Evolutionary conservation across 2,113 vertebrate genomes (phyloP).

Genomic region (Antennarius striatus): DNA sequence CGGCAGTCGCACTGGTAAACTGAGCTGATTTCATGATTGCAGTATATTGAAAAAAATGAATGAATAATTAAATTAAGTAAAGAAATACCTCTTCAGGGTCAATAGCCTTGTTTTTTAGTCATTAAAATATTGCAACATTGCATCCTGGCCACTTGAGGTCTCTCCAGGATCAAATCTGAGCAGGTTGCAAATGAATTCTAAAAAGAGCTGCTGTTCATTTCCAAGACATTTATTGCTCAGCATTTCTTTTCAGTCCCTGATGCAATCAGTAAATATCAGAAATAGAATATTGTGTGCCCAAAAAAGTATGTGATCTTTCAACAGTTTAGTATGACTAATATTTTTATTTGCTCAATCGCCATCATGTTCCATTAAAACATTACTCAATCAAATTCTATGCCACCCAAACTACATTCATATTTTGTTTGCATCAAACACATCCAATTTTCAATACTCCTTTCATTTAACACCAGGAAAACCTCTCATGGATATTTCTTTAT

Average conservation of each 20-base stretch:
- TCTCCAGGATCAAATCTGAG: neutral
- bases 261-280: no score
- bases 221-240: no score
- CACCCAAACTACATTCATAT: neutral
- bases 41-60: no score
- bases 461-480: no score
- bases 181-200: neutral
- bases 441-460: neutral
- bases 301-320: neutral
- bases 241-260: no score
- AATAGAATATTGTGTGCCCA: no score
- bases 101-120: neutral
- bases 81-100: neutral
- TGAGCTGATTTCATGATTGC: neutral
- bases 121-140: neutral
- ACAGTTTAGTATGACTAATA: neutral
- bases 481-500: neutral
- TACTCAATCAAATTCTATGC: neutral
- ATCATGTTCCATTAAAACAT: neutral
- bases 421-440: neutral
- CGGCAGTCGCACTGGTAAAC: neutral
- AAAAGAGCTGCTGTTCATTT: no score
- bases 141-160: slow-evolving; percentile 8
- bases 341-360: slow-evolving; percentile 5
- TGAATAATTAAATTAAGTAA: neutral